Evolutionary conservation across 2,113 vertebrate genomes (phyloP).

Genomic region (Vulpes ferrilata): DNA sequence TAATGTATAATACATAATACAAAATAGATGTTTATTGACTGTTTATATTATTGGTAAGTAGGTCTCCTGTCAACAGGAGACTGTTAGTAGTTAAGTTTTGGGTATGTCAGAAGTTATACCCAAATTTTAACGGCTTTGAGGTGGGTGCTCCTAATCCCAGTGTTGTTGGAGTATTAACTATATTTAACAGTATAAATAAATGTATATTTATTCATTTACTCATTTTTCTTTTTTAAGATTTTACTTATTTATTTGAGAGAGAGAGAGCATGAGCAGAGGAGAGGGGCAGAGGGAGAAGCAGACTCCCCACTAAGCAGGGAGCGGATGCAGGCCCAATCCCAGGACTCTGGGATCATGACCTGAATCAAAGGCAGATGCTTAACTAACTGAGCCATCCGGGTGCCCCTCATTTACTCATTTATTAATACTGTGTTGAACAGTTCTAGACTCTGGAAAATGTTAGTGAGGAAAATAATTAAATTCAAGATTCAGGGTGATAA

Average conservation of each 20-base stretch:
- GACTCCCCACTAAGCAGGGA: no score
- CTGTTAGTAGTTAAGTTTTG: neutral
- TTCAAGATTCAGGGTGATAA: neutral
- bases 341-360: no score
- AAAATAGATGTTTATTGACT: neutral
- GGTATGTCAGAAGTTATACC: neutral
- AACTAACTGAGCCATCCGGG: no score
- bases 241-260: no score
- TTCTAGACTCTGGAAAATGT: neutral
- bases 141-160: neutral
- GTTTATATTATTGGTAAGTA: neutral
- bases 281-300: no score
- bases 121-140: neutral
- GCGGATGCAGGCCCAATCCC: no score
- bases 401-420: neutral
- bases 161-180: neutral
- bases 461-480: neutral
- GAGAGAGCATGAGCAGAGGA: no score
- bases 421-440: neutral
- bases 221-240: neutral
- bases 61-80: neutral
- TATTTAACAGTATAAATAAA: neutral
- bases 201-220: neutral
- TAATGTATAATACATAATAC: neutral
- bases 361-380: no score